Evolutionary conservation across 2,888 invertebrate genomes (phyloP).

Genomic region (Parochlus steinenii): DNA sequence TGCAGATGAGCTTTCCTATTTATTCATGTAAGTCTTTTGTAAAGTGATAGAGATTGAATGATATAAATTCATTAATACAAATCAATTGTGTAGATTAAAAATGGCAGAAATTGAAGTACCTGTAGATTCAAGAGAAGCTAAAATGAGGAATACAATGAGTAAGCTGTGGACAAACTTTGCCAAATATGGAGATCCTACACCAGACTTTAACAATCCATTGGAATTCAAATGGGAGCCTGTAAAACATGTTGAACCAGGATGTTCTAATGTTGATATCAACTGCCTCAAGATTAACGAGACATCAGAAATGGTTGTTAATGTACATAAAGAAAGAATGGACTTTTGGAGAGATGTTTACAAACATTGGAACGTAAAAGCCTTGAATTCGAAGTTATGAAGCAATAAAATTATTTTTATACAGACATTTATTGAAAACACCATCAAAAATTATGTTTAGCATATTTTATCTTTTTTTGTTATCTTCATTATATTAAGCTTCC

Average conservation of each 20-base stretch:
- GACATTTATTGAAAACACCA: too few species aligned
- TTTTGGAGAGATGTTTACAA: slow-evolving; percentile 25
- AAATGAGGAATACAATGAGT: slow-evolving; percentile 32
- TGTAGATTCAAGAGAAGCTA: slow-evolving; percentile 17
- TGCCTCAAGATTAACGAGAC: slow-evolving; percentile 22
- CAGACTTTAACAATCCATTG: slow-evolving; percentile 15
- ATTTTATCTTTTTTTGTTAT: too few species aligned
- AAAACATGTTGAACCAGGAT: slow-evolving; percentile 5
- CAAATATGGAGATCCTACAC: slow-evolving; percentile 31
- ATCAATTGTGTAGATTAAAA: too few species aligned
- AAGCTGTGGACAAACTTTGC: slow-evolving; percentile 48
- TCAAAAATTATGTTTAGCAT: too few species aligned
- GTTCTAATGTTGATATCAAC: slow-evolving; percentile 17
- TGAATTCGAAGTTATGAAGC: slow-evolving; percentile 1
- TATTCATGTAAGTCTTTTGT: slow-evolving; percentile 30
- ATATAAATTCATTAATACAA: too few species aligned
- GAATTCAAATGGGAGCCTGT: slow-evolving; percentile 22
- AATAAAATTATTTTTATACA: too few species aligned
- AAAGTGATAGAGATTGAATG: too few species aligned
- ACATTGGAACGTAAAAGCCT: slow-evolving; percentile 17
- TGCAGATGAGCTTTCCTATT: slow-evolving; percentile 41
- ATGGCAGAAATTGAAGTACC: slow-evolving; percentile 13
- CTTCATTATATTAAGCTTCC: too few species aligned
- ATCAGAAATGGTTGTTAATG: slow-evolving; percentile 21
- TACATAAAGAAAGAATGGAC: slow-evolving; percentile 22